Evolutionary conservation across 2,888 invertebrate genomes (phyloP).

Genomic region (Hesperia comma): DNA sequence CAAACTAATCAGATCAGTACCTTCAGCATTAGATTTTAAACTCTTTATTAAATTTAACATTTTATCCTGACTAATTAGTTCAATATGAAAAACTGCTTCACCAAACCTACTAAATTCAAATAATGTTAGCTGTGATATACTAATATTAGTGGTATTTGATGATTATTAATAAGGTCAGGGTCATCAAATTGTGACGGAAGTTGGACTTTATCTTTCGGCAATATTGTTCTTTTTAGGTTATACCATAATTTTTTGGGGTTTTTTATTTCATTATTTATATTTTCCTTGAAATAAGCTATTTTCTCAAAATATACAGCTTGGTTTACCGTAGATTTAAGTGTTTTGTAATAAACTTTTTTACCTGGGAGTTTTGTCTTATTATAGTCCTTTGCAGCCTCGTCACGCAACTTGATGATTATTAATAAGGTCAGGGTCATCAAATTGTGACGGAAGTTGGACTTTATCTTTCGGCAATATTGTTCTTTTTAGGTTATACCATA

Average conservation of each 20-base stretch:
- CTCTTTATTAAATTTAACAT: not conserved
- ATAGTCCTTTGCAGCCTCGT: conserved; percentile 19
- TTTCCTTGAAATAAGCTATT: too few relatives aligned
- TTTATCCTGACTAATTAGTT: not conserved
- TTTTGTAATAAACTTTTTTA: conserved; percentile 38
- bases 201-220: conserved; percentile 11
- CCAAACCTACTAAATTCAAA: not conserved
- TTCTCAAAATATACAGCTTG: conserved; percentile 31
- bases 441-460: conserved; percentile 18
- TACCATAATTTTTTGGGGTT: conserved; percentile 32
- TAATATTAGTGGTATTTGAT: not conserved
- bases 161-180: too few relatives aligned
- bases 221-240: conserved; percentile 35
- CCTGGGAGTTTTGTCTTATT: not conserved
- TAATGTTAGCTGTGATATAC: not conserved
- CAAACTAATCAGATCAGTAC: conserved; percentile 15
- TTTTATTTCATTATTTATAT: conserved; percentile 24
- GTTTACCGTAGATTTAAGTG: conserved; percentile 26
- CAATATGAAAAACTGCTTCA: not conserved
- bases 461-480: conserved; percentile 13
- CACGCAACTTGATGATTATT: conserved; percentile 14
- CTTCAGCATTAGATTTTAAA: conserved; percentile 26
- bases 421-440: too few relatives aligned
- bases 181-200: conserved; percentile 22
- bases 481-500: conserved; percentile 40